Percentiles rank a stretch among this genome's conserved stretches.
These are phyloP conservation scores for Arbacia lixula DNA, from an alignment of 53 echinoderm and acorn worm species.

Conservation along the genomic window DNA sequence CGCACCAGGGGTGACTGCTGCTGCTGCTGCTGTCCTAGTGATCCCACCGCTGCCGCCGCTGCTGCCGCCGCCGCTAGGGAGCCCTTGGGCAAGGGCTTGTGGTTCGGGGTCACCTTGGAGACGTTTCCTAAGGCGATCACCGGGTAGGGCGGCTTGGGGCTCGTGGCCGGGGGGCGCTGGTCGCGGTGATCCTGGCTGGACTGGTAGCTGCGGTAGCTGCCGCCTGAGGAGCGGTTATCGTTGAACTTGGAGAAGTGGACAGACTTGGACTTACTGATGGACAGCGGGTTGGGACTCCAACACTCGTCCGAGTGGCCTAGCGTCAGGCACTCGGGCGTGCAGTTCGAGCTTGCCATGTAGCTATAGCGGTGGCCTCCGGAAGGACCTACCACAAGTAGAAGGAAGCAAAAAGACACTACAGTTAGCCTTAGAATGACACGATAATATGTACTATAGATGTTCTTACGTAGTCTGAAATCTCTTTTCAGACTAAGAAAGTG, in stretches of 20 bases:
- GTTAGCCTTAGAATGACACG: no score
- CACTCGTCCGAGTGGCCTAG: constrained; percentile 93
- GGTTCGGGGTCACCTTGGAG: constrained; percentile 31
- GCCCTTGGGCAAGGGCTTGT: constrained; percentile 38
- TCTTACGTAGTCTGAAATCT: no score
- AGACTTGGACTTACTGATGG: constrained; percentile 27
- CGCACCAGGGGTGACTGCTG: not conserved
- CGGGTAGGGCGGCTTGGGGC: constrained; percentile 46
- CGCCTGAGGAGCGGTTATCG: constrained; percentile 44
- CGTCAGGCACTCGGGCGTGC: constrained; percentile 89
- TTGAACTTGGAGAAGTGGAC: constrained; percentile 53
- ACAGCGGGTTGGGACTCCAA: constrained; percentile 65
- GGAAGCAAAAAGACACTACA: not conserved
- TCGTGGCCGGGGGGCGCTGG: constrained; percentile 31
- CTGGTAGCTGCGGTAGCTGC: constrained; percentile 60
- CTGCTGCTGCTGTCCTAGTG: constrained; percentile 26
- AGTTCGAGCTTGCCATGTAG: constrained; percentile 87
- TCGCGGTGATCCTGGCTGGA: constrained; percentile 4
- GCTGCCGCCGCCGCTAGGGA: not conserved
- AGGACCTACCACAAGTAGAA: constrained; percentile 9
- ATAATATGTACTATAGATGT: no score
- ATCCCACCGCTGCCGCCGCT: not conserved
- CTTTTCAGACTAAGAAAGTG: no score
- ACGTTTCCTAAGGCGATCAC: constrained; percentile 46
- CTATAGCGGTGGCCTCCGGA: constrained; percentile 58